Evolutionary conservation across 2,888 invertebrate species (phyloP), one percentile per base, ranked within the genome.

Genomic region (Acronicta alni): DNA sequence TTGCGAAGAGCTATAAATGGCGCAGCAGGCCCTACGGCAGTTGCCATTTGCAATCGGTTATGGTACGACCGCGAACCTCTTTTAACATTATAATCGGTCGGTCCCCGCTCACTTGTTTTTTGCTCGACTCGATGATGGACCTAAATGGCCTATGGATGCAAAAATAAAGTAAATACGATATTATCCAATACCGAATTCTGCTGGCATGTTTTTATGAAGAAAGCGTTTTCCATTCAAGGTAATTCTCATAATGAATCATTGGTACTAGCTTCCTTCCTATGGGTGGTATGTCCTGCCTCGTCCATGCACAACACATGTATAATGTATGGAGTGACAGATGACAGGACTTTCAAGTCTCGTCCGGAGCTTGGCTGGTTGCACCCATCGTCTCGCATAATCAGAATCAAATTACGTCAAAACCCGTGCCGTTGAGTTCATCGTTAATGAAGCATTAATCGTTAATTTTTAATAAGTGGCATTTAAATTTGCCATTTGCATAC

Each of bases 31-130:
- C 91, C 91, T 84, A 89, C 90, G 93, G 93, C 93, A 84, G 86
- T 90, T 87, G 90, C 91, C 91, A 93, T 94, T 94, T 94, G 92
- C 93, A 92, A 93, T 91, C 93, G 88, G 90, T 93, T 93, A 93
- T 93, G 93, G 93, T 91, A 92, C 92, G 92, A 85, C 86, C 87
- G 87, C 90, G 88, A 87, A 91, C 88, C 89, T 91, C 90, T 93
- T 94, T 94, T 93, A 93, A 90, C 87, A 91, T 90, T 93, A 92
- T 92, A 93, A 93, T 92, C 93, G 89, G 88, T 86, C 84, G 83
- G 89, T 88, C 87, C 84, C 84, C 83, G 86, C 83, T 86, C 84
- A 82, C 84, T 89, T 80, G 80, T 87, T 89, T 91, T 91, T 90
- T 88, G 80, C 81, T 82, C 84, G 82, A 86, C 86, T 82, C 80